Evolutionary conservation across 2,797 vertebrate genomes (phyloP), one percentile per base, ranked within the genome.

Genomic region (Lindbergichthys nudifrons): DNA sequence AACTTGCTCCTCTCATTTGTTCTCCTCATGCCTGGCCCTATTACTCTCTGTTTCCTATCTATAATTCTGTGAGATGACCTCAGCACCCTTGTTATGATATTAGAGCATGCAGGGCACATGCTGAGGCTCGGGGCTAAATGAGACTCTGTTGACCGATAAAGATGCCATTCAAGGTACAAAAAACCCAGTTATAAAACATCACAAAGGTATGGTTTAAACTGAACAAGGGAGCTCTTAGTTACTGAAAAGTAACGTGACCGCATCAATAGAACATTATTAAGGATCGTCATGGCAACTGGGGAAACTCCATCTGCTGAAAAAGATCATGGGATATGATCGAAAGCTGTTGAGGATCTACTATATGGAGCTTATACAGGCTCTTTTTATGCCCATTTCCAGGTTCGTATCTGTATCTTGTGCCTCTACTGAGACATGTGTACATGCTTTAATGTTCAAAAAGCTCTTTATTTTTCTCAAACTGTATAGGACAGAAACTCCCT

Each of bases 101-200:
- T 36, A 9, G 32, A 36, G 1, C 32, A 36, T 9, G 8, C 32
- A 1, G 32, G 32, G 32, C 32, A 36, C 32, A 36, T 36, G 32
- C 32, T 36, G 32, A 9, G 32, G 6, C 32, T 36, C 1, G 32
- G 32, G 32, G 32, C 79, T 32, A 32, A 65, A 62, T 4, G 19
- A 46, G 14, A 41, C 39, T 70, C 48, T 54, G 67, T 19, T 60
- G 16, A 52, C 19, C 56, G 30, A 77, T 52, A 41, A 63, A 43
- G 39, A 23, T 15, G n/a, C 5, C 23, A 48, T 10, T 26, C 45
- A 6, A 60, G n/a, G 10, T 18, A 26, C 7, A 13, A 23, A 39
- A 39, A 47, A 36, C 18, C 39, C 7, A 18, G 26, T 14, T 15
- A 45, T 41, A 58, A 53, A 59, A 60, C 15, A n/a, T 12, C 41